These are phyloP conservation scores for Noctua janthe DNA, from an alignment of 2,888 invertebrate genomes.

Conservation along the genomic window DNA sequence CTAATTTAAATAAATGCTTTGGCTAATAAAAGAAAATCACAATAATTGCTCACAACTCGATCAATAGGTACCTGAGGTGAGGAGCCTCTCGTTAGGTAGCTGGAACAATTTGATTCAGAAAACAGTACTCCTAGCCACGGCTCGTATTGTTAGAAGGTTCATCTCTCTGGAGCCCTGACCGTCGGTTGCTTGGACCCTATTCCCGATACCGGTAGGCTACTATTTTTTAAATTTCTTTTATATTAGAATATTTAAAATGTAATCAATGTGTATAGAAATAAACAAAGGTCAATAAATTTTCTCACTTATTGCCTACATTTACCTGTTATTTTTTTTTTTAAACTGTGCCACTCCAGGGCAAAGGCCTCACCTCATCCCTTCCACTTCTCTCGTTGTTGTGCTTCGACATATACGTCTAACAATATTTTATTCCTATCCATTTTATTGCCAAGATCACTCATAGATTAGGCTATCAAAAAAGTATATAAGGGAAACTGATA, in stretches of 20 bases:
- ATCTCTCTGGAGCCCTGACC: too few relatives aligned
- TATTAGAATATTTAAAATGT: too few relatives aligned
- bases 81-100: background rate
- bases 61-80: background rate
- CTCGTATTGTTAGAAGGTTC: too few relatives aligned
- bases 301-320: background rate
- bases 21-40: background rate
- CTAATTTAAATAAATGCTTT: too few relatives aligned
- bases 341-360: background rate
- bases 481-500: conserved; percentile 74
- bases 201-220: too few relatives aligned
- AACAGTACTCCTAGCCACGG: too few relatives aligned
- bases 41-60: background rate
- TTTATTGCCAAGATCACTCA: conserved; percentile 49
- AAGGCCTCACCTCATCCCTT: background rate
- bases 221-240: background rate
- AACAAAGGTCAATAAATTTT: too few relatives aligned
- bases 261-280: too few relatives aligned
- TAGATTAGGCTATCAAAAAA: conserved; percentile 58
- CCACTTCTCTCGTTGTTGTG: background rate
- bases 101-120: too few relatives aligned
- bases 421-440: background rate
- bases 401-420: background rate
- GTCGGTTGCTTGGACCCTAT: too few relatives aligned
- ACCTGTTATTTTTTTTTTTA: background rate